Evolutionary conservation across 2,113 vertebrate species (phyloP).

Genomic region (Salvelinus namaycush): DNA sequence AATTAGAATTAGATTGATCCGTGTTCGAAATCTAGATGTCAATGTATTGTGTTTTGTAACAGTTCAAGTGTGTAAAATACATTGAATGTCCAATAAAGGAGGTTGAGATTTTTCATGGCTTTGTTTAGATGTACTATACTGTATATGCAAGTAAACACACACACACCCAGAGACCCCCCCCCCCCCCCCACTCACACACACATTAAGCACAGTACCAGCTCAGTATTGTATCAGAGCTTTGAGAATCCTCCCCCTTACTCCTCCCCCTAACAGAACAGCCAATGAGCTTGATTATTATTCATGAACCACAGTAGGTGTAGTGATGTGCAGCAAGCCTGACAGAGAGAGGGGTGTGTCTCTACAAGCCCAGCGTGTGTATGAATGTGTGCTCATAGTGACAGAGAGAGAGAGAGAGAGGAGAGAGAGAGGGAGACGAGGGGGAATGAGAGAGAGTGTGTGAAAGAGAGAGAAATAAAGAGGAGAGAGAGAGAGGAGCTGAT

Average conservation of each 20-base stretch:
- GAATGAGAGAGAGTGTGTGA: neutral
- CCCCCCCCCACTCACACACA: too few species aligned
- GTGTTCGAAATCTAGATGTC: slow-evolving; percentile 56
- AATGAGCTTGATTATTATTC: slow-evolving; percentile 88
- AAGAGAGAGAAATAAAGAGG: neutral
- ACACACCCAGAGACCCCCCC: too few species aligned
- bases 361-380: slow-evolving; percentile 56
- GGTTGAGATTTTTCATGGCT: neutral
- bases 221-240: too few species aligned
- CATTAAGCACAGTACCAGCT: too few species aligned
- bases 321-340: slow-evolving; percentile 90
- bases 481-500: slow-evolving; percentile 28
- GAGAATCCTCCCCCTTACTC: slow-evolving; percentile 9
- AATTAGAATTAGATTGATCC: slow-evolving; percentile 65
- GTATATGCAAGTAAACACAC: neutral
- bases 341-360: slow-evolving; percentile 80
- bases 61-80: neutral
- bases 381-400: slow-evolving; percentile 56
- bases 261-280: slow-evolving; percentile 83
- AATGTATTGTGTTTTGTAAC: slow-evolving; percentile 25
- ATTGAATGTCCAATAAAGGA: slow-evolving; percentile 12
- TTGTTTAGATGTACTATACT: neutral
- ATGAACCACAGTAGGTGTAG: slow-evolving; percentile 89
- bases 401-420: slow-evolving; percentile 18
- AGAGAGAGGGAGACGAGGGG: slow-evolving; percentile 22